Conservation (phyloP, 2,797 vertebrate species). For the Argentina silus region DNA sequence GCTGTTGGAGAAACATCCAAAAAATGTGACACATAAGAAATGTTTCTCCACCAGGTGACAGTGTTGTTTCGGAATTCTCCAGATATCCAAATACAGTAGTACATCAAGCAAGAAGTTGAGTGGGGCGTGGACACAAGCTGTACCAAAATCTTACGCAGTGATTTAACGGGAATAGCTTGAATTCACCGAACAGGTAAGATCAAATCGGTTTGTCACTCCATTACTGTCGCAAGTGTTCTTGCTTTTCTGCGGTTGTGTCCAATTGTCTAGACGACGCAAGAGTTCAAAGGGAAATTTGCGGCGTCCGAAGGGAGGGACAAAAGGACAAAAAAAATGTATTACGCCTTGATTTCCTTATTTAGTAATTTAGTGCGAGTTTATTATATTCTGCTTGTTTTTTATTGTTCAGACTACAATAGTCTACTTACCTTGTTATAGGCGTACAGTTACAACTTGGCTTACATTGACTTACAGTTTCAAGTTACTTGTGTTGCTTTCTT, state of each 20-base stretch:
- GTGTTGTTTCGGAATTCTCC: not conserved
- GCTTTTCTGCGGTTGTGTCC: not conserved
- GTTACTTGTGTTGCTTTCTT: too few species aligned
- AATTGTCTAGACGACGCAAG: not conserved
- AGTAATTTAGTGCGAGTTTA: not conserved
- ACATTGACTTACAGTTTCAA: too few species aligned
- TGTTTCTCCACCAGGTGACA: not conserved
- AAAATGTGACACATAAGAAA: not conserved
- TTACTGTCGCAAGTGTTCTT: not conserved
- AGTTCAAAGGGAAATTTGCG: not conserved
- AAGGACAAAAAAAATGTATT: not conserved
- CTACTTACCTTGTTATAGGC: too few species aligned
- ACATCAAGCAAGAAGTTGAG: not conserved
- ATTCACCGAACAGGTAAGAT: not conserved
- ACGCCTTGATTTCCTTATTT: not conserved
- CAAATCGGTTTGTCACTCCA: not conserved
- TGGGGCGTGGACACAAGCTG: slow-evolving; percentile 2
- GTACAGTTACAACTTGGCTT: too few species aligned
- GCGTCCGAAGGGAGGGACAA: not conserved
- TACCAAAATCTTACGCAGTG: not conserved
- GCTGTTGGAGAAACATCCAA: not conserved
- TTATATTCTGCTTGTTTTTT: too few species aligned
- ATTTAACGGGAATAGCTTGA: not conserved
- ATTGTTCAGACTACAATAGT: too few species aligned
- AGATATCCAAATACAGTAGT: not conserved